Base-by-base conservation (phyloP, 2,888 invertebrate genomes). In the Aquatica leii region DNA sequence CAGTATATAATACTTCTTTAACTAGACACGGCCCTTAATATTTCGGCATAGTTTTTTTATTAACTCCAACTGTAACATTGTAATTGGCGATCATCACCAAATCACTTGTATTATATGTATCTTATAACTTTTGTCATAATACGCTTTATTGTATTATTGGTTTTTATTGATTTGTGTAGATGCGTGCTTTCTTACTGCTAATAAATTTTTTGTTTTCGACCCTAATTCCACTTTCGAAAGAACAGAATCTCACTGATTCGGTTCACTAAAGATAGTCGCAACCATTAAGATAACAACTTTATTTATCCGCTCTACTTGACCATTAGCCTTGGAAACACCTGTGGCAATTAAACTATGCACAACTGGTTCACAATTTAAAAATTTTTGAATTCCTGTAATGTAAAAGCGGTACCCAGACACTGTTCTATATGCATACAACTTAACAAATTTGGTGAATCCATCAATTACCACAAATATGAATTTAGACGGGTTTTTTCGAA, bases 251-350 rank as follows among this genome's bases (percentile, higher is more conserved):
- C 74, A 74, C 53, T 64, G 62, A 20, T 60, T 31, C 14, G 14
- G 61, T 75, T 76, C 9, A 71, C 61, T 15, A 75, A 41, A 59
- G 72, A 70, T 14, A 2, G 66, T 75, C 9, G 74, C 59, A 0
- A 50, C 51, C 0, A 68, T 59, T 51, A 75, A 71, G n/a, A 69
- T 52, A 71, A n/a, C n/a, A n/a, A n/a, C n/a, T n/a, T n/a, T n/a
- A n/a, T n/a, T n/a, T n/a, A n/a, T n/a, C n/a, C n/a, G 53, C 34
- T 76, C 74, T 0, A 70, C 68, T 60, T 78, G 76, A 0, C 77
- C 75, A 58, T 77, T 78, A 0, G 74, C 71, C 21, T 74, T 65
- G 0, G 76, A 75, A 0, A 70, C 70, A 1, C 61, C 71, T 72
- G n/a, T n/a, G n/a, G n/a, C n/a, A n/a, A n/a, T n/a, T n/a, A n/a